Evolutionary conservation across 2,888 invertebrate genomes (phyloP).

Genomic region (Andrena chrysosceles): DNA sequence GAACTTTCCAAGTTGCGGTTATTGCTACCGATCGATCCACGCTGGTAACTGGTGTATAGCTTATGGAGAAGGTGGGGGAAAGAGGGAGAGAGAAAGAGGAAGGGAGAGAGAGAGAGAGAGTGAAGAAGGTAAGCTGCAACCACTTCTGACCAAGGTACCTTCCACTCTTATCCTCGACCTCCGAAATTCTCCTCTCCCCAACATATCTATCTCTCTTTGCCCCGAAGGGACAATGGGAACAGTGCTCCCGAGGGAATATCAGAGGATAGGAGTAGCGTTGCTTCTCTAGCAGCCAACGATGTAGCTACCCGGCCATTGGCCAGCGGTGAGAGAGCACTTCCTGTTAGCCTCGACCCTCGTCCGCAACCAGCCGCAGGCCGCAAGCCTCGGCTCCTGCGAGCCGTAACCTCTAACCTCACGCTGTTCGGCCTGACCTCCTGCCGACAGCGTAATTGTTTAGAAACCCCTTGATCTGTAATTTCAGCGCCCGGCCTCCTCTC

Average conservation of each 20-base stretch:
- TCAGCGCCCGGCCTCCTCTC: conserved; percentile 66
- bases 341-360: conserved; percentile 77
- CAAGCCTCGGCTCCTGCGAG: conserved; percentile 73
- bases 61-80: conserved; percentile 20
- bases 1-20: conserved; percentile 71
- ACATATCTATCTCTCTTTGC: conserved; percentile 57
- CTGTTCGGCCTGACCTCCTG: conserved; percentile 70
- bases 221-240: conserved; percentile 68
- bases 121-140: conserved; percentile 32
- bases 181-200: conserved; percentile 10
- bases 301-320: conserved; percentile 72
- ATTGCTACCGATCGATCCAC: conserved; percentile 68
- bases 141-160: conserved; percentile 24
- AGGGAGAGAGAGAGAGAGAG: background rate
- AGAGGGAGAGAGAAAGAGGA: background rate
- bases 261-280: conserved; percentile 64
- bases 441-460: conserved; percentile 76
- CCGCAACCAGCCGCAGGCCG: conserved; percentile 79
- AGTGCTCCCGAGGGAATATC: conserved; percentile 68
- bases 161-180: conserved; percentile 61
- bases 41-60: conserved; percentile 56
- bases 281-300: conserved; percentile 63
- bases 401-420: conserved; percentile 75
- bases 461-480: conserved; percentile 77
- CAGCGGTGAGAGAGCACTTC: conserved; percentile 76